phyloP scores from a whole-genome alignment of 2,797 vertebrate species.

The Aldrovandia affinis region DNA sequence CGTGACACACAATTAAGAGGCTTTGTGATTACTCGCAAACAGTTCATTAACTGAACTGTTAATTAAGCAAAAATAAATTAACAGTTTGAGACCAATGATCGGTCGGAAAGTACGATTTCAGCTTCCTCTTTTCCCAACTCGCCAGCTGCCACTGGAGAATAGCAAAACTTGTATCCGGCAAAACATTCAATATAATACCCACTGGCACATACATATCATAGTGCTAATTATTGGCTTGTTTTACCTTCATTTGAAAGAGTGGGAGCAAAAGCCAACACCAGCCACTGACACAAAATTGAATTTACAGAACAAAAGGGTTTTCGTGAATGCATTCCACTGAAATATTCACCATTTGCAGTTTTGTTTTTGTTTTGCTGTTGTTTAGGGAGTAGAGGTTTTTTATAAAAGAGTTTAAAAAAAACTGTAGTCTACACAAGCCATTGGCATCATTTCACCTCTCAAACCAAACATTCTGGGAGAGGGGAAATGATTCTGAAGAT shows the following conservation, averaged over 20 bases:
- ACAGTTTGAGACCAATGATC: too few species aligned
- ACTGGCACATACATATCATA: constrained; percentile 18
- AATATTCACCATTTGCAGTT: background rate
- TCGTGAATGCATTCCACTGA: constrained; percentile 10
- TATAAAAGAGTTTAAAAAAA: background rate
- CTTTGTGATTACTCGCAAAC: too few species aligned
- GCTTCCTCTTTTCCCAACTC: too few species aligned
- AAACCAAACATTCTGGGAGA: too few species aligned
- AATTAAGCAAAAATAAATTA: too few species aligned
- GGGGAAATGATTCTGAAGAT: too few species aligned
- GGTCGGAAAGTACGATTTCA: too few species aligned
- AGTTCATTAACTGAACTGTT: too few species aligned
- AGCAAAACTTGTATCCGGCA: background rate
- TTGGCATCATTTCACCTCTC: background rate
- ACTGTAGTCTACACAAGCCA: background rate
- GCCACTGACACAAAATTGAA: background rate
- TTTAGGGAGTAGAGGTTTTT: background rate
- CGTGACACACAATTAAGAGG: too few species aligned
- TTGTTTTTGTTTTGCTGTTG: background rate
- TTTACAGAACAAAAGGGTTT: constrained; percentile 10
- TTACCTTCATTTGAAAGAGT: constrained; percentile 10
- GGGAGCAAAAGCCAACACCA: background rate
- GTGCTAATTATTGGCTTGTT: constrained; percentile 15
- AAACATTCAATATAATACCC: background rate
- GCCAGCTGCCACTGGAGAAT: too few species aligned